Conservation (phyloP, 30 jellyfish, hydroid and myxozoan genomes). For the Turritopsis dohrnii region DNA sequence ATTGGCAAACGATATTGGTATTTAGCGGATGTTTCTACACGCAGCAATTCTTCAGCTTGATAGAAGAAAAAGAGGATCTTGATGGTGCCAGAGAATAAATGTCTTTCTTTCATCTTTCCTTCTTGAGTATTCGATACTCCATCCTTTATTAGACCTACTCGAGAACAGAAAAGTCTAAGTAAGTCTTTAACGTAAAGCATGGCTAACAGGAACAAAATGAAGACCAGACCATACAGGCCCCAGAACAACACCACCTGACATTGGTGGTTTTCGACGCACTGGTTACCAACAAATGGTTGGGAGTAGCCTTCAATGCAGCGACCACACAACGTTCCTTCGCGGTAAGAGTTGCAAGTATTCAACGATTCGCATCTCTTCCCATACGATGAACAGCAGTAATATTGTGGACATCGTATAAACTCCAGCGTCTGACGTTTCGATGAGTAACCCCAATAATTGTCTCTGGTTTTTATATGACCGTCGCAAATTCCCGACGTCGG, state of each 20-base stretch:
- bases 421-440: not conserved
- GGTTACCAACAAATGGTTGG: not conserved
- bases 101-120: not conserved
- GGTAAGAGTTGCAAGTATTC: not conserved
- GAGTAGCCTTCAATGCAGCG: not conserved
- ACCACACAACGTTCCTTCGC: not conserved
- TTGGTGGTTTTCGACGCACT: not conserved
- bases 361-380: constrained; percentile 4
- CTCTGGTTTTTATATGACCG: not conserved
- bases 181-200: not conserved
- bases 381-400: constrained; percentile 1
- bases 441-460: not conserved
- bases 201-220: not conserved
- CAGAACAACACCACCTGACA: not conserved
- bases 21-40: not conserved
- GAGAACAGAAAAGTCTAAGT: not conserved
- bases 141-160: not conserved
- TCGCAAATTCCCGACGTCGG: constrained; percentile 6
- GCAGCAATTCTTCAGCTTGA: constrained; percentile 27
- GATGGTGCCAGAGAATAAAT: constrained; percentile 11
- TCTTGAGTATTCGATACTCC: not conserved
- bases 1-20: not conserved
- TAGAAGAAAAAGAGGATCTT: constrained; percentile 35
- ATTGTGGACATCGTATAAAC: constrained; percentile 5
- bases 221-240: constrained; percentile 17